These are phyloP conservation scores for Drosophila birchii DNA, from an alignment of 2,888 invertebrate genomes.

Conservation along the genomic window DNA sequence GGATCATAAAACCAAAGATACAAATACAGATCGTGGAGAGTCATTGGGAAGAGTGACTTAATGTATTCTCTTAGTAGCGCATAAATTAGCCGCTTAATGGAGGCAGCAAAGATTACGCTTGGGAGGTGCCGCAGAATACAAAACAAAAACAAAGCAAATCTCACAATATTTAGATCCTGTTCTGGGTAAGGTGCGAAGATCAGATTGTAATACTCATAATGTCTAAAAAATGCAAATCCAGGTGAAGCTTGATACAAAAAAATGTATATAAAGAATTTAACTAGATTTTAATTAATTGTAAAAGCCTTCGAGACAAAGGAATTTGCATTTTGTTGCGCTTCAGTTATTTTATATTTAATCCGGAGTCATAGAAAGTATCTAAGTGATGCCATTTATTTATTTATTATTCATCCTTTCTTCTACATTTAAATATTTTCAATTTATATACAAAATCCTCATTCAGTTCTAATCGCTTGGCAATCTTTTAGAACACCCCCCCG, in stretches of 20 bases:
- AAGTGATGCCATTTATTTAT: neutral
- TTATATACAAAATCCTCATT: neutral
- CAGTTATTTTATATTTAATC: neutral
- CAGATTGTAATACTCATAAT: conserved; percentile 22
- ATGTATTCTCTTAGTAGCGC: conserved; percentile 36
- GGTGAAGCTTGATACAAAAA: neutral
- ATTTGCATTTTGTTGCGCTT: neutral
- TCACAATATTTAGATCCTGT: conserved; percentile 40
- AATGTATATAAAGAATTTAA: conserved; percentile 6
- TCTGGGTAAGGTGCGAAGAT: conserved; percentile 13
- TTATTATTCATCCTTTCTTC: neutral
- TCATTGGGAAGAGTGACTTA: conserved; percentile 36
- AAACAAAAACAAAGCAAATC: neutral
- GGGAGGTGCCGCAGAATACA: conserved; percentile 24
- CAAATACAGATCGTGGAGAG: conserved; percentile 29
- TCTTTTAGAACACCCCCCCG: conserved; percentile 8
- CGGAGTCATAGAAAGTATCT: neutral
- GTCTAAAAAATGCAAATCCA: conserved; percentile 14
- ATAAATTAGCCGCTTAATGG: conserved; percentile 46
- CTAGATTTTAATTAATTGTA: conserved; percentile 8
- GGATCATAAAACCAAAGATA: conserved; percentile 42
- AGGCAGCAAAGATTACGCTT: conserved; percentile 15
- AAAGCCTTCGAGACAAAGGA: neutral
- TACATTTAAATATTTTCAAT: neutral
- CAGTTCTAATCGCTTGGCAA: conserved; percentile 7